phyloP scores from a whole-genome alignment of 2,888 invertebrate species.

The Bugula neritina region DNA sequence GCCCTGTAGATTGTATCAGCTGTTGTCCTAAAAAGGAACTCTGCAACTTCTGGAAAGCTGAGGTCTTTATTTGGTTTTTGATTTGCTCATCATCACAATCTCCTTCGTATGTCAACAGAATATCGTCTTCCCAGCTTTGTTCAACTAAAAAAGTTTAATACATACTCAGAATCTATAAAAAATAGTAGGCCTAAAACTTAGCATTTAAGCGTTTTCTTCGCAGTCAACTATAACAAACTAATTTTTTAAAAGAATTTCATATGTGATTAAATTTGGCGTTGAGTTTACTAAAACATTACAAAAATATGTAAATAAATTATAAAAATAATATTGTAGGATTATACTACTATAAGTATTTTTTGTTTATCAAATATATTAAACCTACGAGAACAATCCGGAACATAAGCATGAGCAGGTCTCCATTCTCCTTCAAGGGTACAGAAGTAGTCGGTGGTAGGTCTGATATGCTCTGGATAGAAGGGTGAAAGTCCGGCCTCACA shows the following conservation, averaged over 20 bases:
- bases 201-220: too few species aligned
- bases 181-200: too few species aligned
- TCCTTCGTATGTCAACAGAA: neutral
- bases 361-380: neutral
- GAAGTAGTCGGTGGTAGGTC: neutral
- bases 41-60: neutral
- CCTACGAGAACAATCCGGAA: neutral
- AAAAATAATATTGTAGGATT: too few species aligned
- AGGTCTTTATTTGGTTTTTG: neutral
- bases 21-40: neutral
- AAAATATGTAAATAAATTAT: too few species aligned
- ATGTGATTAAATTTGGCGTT: too few species aligned
- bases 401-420: constrained; percentile 1
- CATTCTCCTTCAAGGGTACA: neutral
- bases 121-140: neutral
- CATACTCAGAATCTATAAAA: neutral
- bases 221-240: too few species aligned
- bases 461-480: neutral
- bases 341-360: too few species aligned
- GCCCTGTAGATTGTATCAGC: neutral
- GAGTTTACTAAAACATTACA: too few species aligned
- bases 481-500: neutral
- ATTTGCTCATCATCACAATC: neutral
- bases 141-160: neutral
- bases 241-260: too few species aligned